Base-by-base conservation (phyloP, 2,797 vertebrate species). In the Pyrocephalus nanus region DNA sequence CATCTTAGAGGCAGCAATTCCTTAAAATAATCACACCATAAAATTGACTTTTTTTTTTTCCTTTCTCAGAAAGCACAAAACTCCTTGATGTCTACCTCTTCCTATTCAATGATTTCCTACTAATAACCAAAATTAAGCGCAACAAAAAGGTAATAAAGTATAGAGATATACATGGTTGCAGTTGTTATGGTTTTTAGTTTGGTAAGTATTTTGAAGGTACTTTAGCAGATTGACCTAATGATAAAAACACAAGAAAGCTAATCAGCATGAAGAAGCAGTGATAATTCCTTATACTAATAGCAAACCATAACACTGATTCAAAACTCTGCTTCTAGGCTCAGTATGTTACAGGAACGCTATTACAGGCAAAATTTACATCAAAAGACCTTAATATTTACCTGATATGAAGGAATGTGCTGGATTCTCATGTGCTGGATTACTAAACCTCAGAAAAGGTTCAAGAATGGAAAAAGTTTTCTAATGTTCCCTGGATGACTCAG, bases 91-190 rank as follows among this genome's bases (percentile, higher is more conserved):
- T 98, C 73, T 99, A 98, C 87, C 93, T 99, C 84, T 99, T 99
- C 97, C 98, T 99, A 89, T 99, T 99, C 15, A 97, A 99, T 36
- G 99, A 99, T 97, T 99, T 99, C 96, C 97, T 99, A 82, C 97
- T 99, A 88, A 98, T 99, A 96, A 99, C 98, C 38, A 99, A 99
- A 98, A 98, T 98, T 47, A 99, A 99, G 97, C 97, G 97, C 66
- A 98, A 96, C 97, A 99, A 99, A 98, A 99, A 99, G 98, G 98
- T 99, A 97, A 97, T 77, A 65, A 88, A 19, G 4, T 45, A 19
- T 27, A 57, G 25, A 81, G 36, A 71, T 36, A 54, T 9, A 48
- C 7, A 14, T 8, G 27, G 11, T 25, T 79, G 47, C 2, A 2
- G 12, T 50, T 15, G 3, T 43, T 58, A 27, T 1, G 30, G 3